These are phyloP conservation scores for Pseudopleuronectes americanus DNA, from an alignment of 2,797 vertebrate species.

Conservation along the genomic window DNA sequence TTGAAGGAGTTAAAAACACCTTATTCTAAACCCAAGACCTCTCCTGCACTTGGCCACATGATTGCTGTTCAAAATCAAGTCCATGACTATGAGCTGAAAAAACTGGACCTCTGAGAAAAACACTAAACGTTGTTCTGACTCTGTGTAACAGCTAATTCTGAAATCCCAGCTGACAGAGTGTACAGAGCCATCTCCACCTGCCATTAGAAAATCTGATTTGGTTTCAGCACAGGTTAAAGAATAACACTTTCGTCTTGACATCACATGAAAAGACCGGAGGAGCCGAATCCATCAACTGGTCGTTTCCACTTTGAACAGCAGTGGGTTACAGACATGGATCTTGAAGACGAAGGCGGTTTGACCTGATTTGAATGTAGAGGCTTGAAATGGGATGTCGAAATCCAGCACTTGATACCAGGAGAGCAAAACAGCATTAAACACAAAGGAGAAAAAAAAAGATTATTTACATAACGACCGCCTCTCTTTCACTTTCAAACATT, in stretches of 20 bases:
- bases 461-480: conserved; percentile 65
- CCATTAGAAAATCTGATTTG: conserved; percentile 40
- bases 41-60: not conserved
- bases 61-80: too few relatives aligned
- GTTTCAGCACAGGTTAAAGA: conserved; percentile 28
- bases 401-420: conserved; percentile 67
- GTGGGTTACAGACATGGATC: conserved; percentile 37
- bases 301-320: conserved; percentile 17
- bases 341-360: conserved; percentile 33
- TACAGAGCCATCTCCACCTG: conserved; percentile 17
- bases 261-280: not conserved
- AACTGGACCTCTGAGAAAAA: conserved; percentile 16
- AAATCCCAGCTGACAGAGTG: conserved; percentile 7
- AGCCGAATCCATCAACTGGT: conserved; percentile 14
- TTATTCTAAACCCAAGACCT: too few relatives aligned
- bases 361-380: conserved; percentile 49
- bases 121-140: conserved; percentile 4
- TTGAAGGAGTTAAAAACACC: too few relatives aligned
- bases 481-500: conserved; percentile 23
- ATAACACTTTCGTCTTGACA: not conserved
- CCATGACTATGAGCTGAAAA: conserved; percentile 1
- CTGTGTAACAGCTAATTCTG: conserved; percentile 7
- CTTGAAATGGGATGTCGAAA: conserved; percentile 43
- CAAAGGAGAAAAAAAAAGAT: not conserved
- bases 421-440: conserved; percentile 46